Evolutionary conservation across 2,797 vertebrate species (phyloP), one percentile per base, ranked within the genome.

Genomic region (Spondyliosoma cantharus): DNA sequence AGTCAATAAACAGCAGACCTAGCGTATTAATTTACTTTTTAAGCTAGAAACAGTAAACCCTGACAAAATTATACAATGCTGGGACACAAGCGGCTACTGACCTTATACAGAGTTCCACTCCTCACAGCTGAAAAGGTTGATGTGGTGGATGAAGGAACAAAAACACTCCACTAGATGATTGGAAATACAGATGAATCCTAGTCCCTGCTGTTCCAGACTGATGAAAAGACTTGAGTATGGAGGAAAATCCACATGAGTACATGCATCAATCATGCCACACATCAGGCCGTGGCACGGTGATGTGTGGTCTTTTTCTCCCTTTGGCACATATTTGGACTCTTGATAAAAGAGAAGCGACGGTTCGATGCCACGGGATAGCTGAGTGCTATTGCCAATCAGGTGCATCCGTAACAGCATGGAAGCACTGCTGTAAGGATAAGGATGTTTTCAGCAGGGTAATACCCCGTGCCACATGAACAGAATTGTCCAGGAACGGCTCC

Each of bases 181-280:
- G 85, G 49, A 90, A 87, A 87, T 66, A 67, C 62, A 72, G 78
- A 78, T 77, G 83, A 85, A 78, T 82, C 64, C 61, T 62, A 50
- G 57, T 80, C 77, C 82, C 77, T 64, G 84, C 75, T 84, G 83
- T 83, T 88, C 68, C 57, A 74, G 46, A 62, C 67, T 75, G 86
- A 90, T 91, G 84, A 85, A 90, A 88, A 87, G 76, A 83, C 73
- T 16, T 20, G 46, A 78, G 64, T 61, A 72, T 63, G 73, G 52
- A 71, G 76, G 43, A 59, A 84, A 89, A 87, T 76, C 81, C 81
- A 80, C 81, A 86, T 42, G 67, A 83, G 74, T 68, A 79, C 83
- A 87, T 87, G 86, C 87, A 90, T 87, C 88, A 87, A 79, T 89
- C 87, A 85, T 86, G 71, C 69, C 88, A 86, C 81, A 80, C 70